Evolutionary conservation across 2,797 vertebrate genomes (phyloP).

Genomic region (Hirundo rustica): DNA sequence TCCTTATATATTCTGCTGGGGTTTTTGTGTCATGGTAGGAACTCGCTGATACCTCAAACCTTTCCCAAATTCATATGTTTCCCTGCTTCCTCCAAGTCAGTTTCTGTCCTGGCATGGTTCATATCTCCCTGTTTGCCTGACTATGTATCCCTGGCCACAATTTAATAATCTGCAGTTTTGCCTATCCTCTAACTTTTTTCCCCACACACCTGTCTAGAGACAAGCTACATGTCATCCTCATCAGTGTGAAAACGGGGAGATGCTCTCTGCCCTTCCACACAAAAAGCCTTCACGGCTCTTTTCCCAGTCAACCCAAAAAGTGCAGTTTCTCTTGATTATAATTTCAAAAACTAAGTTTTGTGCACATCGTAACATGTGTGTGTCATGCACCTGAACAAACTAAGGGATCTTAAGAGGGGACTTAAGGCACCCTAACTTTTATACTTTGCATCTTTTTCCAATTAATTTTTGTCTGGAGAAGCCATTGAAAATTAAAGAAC

Average conservation of each 20-base stretch:
- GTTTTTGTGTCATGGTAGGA: background rate
- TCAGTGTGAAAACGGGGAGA: background rate
- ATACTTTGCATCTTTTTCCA: background rate
- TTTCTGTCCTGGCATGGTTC: background rate
- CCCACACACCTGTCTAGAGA: background rate
- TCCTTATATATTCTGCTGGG: background rate
- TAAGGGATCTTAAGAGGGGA: background rate
- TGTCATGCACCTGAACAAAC: background rate
- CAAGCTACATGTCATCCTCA: background rate
- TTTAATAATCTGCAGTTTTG: background rate
- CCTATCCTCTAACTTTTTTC: background rate
- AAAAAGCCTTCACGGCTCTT: background rate
- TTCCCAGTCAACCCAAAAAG: background rate
- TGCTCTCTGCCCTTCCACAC: background rate
- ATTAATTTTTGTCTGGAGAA: background rate
- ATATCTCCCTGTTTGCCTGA: background rate
- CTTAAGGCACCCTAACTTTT: background rate
- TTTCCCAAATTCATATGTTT: background rate
- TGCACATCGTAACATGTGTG: fast-evolving
- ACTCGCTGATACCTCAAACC: background rate
- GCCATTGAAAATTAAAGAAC: background rate
- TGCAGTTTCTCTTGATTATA: background rate
- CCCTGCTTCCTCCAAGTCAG: background rate
- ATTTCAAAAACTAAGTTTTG: background rate
- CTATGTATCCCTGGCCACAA: background rate